Evolutionary conservation across 2,113 vertebrate genomes (phyloP), one percentile per base, ranked within the genome.

Genomic region (Bos indicus): DNA sequence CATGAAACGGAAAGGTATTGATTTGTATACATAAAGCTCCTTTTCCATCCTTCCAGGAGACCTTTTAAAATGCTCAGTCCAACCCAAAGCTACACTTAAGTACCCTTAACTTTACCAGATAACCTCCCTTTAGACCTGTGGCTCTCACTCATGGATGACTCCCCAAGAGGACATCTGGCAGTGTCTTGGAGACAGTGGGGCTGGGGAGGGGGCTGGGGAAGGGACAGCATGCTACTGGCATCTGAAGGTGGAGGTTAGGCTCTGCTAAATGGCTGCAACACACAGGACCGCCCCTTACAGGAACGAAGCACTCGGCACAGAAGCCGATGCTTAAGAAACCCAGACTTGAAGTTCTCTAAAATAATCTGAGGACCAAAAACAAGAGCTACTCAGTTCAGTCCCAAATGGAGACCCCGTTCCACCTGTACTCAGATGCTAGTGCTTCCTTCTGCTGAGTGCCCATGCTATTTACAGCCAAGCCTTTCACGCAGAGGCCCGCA

Each of bases 11-110:
- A n/a, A 36, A 84, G n/a, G 1, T 60, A 77, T 30, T 59, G 11
- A 21, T 23, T 26, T 12, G 48, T 16, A 23, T 19, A 90, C 2
- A 23, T 86, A 96, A 96, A 97, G 95, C 74, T 91, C 54, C 59
- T 97, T 86, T 86, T 62, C 74, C 54, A 62, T 19, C 81, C 56
- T 51, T 96, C 89, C 93, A 28, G 12, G 25, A n/a, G 28, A 90
- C 14, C 26, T 87, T 77, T n/a, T 36, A 60, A 93, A 91, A 90
- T 10, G 8, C 10, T 54, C 23, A 17, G 26, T 14, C 43, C 36
- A 83, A 74, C 19, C 9, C 86, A 28, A 77, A 91, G 52, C 5
- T 74, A 81, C 25, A 78, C 11, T 21, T 56, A 19, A 52, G 19
- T 67, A n/a, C 28, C 74, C n/a, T 92, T 2, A 52, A 52, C 93